Base-by-base conservation (phyloP, 2,797 vertebrate genomes). In the Trichosurus vulpecula region DNA sequence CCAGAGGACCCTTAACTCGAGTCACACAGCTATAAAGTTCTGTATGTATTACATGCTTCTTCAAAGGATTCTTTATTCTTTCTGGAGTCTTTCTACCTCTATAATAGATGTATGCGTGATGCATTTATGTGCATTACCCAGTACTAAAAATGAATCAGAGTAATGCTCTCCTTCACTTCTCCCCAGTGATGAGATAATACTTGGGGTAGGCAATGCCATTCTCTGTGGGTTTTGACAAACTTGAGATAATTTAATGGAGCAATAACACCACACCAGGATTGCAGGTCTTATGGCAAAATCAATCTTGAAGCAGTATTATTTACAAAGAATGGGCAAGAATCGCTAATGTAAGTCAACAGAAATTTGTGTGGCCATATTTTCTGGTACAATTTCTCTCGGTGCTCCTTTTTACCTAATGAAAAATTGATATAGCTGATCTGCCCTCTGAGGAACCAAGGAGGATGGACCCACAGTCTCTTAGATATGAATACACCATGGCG, bases 161-260 rank as follows among this genome's bases (percentile, higher is more conserved):
- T 96, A 98, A 98, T 95, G 90, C 54, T 98, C 97, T 96, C 94
- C 91, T 98, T 98, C 95, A 74, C 94, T 95, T 97, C 94, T 97
- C 91, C 95, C 96, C 93, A 97, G 97, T 54, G 95, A 95, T 96
- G 96, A 98, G 98, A 98, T 98, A 98, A 97, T 98, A 97, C 95
- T 98, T 98, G 97, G 56, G 94, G 94, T 95, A 98, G 95, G 97
- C 92, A 97, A 97, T 97, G 92, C 93, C 57, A 96, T 98, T 97
- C 96, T 96, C 74, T 96, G 97, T 54, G 94, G 93, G 31, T 98
- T 98, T 97, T 98, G 97, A 98, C 98, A 98, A 98, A 98, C 92
- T 98, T 95, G 96, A 98, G 97, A 97, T 98, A 97, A 96, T 98
- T 98, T 97, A 98, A 98, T 98, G 98, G 98, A 98, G 97, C 97